These are phyloP conservation scores for Oryzias dopingdopingensis DNA, from an alignment of 2,797 vertebrate species.

Conservation along the genomic window DNA sequence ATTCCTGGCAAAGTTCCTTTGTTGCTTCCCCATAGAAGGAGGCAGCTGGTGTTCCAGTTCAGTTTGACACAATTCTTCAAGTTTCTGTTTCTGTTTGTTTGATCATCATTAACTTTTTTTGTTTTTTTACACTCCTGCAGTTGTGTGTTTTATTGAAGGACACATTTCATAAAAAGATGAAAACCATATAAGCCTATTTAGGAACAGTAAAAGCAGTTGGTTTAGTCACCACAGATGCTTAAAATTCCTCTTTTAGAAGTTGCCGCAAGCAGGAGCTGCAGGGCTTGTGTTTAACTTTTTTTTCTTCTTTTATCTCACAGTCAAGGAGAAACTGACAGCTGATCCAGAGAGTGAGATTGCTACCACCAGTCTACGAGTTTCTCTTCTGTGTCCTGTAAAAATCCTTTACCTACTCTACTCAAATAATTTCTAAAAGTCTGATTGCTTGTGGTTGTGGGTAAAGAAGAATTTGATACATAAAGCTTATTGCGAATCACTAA, in stretches of 20 bases:
- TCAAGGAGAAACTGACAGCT: constrained; percentile 97
- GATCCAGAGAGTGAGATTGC: constrained; percentile 99
- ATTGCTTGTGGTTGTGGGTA: not conserved
- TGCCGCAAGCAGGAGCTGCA: too few relatives aligned
- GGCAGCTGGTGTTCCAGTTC: not conserved
- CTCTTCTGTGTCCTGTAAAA: constrained; percentile 95
- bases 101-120: not conserved
- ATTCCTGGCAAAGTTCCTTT: not conserved
- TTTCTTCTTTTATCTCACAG: constrained; percentile 69
- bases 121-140: too few relatives aligned
- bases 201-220: not conserved
- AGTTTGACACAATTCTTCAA: not conserved
- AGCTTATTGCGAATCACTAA: too few relatives aligned
- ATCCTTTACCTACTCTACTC: not conserved
- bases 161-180: too few relatives aligned
- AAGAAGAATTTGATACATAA: too few relatives aligned
- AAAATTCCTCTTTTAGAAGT: too few relatives aligned
- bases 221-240: not conserved
- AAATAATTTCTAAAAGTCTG: not conserved
- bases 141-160: not conserved
- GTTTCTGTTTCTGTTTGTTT: not conserved
- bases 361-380: constrained; percentile 96
- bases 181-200: not conserved
- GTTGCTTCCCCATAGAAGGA: not conserved
- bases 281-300: constrained; percentile 2